phyloP scores from a whole-genome alignment of 2,113 vertebrate genomes.

The Macrotus californicus region DNA sequence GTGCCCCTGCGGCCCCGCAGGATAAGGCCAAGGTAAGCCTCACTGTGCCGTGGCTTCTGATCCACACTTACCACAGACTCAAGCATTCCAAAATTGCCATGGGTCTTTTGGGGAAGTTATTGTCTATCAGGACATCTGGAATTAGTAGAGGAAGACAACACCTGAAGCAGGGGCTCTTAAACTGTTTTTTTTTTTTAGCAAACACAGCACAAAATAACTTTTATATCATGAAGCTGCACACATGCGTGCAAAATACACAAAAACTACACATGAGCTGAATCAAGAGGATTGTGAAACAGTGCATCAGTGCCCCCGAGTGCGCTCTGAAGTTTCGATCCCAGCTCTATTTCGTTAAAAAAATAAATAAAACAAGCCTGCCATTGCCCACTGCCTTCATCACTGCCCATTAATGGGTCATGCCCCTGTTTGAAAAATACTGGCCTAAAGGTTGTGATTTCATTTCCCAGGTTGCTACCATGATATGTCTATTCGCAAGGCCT shows the following conservation, averaged over 20 bases:
- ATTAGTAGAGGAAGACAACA: not conserved
- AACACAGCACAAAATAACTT: not conserved
- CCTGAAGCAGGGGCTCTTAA: not conserved
- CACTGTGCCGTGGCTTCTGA: not conserved
- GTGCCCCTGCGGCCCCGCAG: not conserved
- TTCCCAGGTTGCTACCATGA: not conserved
- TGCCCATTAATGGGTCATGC: not conserved
- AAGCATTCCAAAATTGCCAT: not conserved
- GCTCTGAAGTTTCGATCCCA: not conserved
- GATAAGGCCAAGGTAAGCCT: conserved; percentile 15
- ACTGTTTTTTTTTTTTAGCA: not conserved
- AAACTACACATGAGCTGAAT: not conserved
- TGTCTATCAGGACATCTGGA: not conserved
- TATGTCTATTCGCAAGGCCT: not conserved
- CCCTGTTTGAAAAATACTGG: not conserved
- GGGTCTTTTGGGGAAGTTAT: not conserved
- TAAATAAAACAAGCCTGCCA: not conserved
- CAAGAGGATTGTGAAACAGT: not conserved
- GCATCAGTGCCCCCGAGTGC: not conserved
- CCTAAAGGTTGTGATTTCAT: not conserved
- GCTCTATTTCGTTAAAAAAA: not conserved
- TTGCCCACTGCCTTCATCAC: not conserved
- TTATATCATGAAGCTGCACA: not conserved
- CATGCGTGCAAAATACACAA: not conserved
- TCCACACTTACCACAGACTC: not conserved